These are phyloP conservation scores for Recurvirostra avosetta DNA, from an alignment of 2,113 vertebrate genomes.

Conservation along the genomic window DNA sequence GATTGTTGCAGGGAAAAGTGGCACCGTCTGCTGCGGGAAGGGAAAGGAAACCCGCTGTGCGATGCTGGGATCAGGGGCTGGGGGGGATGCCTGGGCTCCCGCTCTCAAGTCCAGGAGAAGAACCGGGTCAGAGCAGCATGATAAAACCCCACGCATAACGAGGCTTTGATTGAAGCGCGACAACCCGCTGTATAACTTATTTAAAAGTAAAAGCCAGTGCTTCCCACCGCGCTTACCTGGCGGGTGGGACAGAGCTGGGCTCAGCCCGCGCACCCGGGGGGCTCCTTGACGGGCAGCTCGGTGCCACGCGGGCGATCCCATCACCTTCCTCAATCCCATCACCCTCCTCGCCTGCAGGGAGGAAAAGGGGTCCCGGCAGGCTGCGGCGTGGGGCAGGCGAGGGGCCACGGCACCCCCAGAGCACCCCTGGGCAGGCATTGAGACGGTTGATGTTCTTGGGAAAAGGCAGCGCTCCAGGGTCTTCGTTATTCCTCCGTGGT, in stretches of 20 bases:
- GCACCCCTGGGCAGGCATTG: background rate
- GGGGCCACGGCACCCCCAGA: rapidly evolving
- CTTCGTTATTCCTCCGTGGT: background rate
- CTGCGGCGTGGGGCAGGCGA: background rate
- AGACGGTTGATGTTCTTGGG: background rate
- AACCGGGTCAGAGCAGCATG: background rate
- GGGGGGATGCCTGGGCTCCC: background rate
- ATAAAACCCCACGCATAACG: background rate
- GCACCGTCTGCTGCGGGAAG: background rate
- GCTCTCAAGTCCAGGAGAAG: background rate
- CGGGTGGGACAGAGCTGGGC: background rate
- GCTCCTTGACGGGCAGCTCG: background rate
- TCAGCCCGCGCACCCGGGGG: rapidly evolving
- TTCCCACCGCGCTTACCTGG: background rate
- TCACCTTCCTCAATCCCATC: background rate
- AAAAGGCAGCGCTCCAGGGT: background rate
- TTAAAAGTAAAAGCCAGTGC: background rate
- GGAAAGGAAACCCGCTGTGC: background rate
- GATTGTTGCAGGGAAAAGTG: background rate
- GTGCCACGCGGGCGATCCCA: background rate
- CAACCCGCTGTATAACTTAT: background rate
- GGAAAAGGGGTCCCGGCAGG: background rate
- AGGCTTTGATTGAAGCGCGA: background rate
- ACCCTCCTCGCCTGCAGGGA: background rate
- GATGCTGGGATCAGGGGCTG: background rate